A percentile compares a stretch with the other conserved stretches of the same genome.
Evolutionary conservation across 2,888 invertebrate genomes (phyloP).

Genomic region (Spisula subtruncata): DNA sequence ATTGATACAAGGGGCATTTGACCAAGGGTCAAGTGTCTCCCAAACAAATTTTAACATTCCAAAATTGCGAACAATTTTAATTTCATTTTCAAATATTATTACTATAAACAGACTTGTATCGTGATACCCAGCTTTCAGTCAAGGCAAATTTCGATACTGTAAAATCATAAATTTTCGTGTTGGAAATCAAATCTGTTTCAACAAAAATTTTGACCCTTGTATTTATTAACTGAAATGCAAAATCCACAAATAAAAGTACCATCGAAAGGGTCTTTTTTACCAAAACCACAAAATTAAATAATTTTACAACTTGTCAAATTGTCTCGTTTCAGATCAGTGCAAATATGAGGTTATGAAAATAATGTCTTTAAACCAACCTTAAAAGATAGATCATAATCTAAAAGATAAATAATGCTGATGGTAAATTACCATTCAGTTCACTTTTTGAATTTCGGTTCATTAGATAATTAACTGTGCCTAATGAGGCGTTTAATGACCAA

Average conservation of each 20-base stretch:
- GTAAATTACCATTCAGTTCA: not conserved
- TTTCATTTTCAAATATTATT: constrained; percentile 16
- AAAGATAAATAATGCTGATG: not conserved
- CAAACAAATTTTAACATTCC: constrained; percentile 14
- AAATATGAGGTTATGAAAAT: not conserved
- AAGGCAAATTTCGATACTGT: too few relatives aligned
- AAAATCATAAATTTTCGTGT: too few relatives aligned
- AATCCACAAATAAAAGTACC: too few relatives aligned
- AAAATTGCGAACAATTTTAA: not conserved
- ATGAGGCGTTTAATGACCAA: constrained; percentile 11
- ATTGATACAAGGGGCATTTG: too few relatives aligned
- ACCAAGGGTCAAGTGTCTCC: too few relatives aligned
- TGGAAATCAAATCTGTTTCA: too few relatives aligned
- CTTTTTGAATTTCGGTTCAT: constrained; percentile 14
- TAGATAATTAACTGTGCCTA: not conserved
- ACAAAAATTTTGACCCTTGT: too few relatives aligned
- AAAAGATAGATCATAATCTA: not conserved
- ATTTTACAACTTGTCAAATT: too few relatives aligned
- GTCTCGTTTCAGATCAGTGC: not conserved
- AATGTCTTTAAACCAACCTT: not conserved
- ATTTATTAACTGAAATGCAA: too few relatives aligned
- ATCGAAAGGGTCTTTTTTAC: too few relatives aligned
- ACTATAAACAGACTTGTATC: not conserved
- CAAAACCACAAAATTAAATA: too few relatives aligned
- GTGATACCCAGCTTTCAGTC: not conserved